phyloP scores from a whole-genome alignment of 2,113 vertebrate genomes.

The Pygoscelis antarcticus region DNA sequence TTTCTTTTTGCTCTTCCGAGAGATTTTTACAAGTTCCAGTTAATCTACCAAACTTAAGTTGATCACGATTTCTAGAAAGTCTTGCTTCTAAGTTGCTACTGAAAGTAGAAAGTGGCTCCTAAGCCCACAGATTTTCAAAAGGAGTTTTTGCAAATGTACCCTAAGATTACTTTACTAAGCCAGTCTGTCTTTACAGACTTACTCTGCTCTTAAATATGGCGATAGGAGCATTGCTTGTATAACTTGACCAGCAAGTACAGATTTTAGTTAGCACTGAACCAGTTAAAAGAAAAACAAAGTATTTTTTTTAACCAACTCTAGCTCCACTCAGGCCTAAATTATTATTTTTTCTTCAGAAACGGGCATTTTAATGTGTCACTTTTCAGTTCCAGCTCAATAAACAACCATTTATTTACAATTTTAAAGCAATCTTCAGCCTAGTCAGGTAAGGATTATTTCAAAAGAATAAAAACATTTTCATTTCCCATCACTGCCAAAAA shows the following conservation, averaged over 20 bases:
- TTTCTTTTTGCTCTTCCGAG: neutral
- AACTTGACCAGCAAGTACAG: neutral
- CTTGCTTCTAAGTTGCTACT: neutral
- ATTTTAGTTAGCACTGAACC: slow-evolving; percentile 58
- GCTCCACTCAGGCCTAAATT: slow-evolving; percentile 68
- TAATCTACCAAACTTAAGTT: neutral
- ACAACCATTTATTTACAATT: slow-evolving; percentile 84
- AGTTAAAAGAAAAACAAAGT: slow-evolving; percentile 58
- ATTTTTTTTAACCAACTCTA: slow-evolving; percentile 11
- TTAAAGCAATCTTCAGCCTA: slow-evolving; percentile 80
- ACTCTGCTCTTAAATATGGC: neutral
- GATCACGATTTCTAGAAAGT: neutral
- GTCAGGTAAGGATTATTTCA: slow-evolving; percentile 85
- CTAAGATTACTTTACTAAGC: neutral
- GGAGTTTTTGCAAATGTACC: neutral
- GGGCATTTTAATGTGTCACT: slow-evolving; percentile 81
- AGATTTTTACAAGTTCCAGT: neutral
- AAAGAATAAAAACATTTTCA: slow-evolving; percentile 86
- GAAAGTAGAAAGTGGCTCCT: neutral
- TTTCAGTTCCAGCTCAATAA: slow-evolving; percentile 84
- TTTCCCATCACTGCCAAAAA: slow-evolving; percentile 84
- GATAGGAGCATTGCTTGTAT: neutral
- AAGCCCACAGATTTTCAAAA: neutral
- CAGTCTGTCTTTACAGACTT: neutral
- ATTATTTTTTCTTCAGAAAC: slow-evolving; percentile 67